Conservation (phyloP, 2,113 vertebrate species). For the Festucalex cinctus region DNA sequence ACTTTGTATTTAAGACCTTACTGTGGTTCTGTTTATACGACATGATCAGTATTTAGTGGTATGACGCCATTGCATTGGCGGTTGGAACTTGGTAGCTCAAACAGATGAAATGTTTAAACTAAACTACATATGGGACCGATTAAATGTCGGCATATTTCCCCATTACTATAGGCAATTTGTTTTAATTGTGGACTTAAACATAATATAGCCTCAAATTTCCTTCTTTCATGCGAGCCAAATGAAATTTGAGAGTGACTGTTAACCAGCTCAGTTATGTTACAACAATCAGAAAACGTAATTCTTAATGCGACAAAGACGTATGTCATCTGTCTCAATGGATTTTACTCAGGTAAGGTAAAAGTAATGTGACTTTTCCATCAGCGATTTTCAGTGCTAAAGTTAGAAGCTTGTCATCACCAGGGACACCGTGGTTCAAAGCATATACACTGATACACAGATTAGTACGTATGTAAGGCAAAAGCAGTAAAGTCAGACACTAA, state of each 20-base stretch:
- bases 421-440: background rate
- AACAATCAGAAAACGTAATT: constrained; percentile 61
- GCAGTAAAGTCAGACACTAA: background rate
- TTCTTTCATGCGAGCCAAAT: constrained; percentile 38
- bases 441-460: background rate
- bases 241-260: constrained; percentile 64
- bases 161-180: constrained; percentile 59
- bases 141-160: constrained; percentile 55
- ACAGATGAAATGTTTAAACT: constrained; percentile 31
- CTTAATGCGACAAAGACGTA: constrained; percentile 41
- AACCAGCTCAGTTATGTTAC: constrained; percentile 45
- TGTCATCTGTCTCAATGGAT: background rate
- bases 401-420: background rate
- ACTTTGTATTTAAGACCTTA: background rate
- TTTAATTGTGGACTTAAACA: constrained; percentile 67
- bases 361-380: background rate
- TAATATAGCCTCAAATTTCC: constrained; percentile 48
- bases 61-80: constrained; percentile 3
- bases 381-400: background rate
- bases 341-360: background rate
- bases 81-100: constrained; percentile 27
- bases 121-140: constrained; percentile 62
- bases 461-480: background rate
- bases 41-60: constrained; percentile 3
- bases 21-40: background rate